Evolutionary conservation across 2,888 invertebrate genomes (phyloP).

Genomic region (Agrotis clavis): DNA sequence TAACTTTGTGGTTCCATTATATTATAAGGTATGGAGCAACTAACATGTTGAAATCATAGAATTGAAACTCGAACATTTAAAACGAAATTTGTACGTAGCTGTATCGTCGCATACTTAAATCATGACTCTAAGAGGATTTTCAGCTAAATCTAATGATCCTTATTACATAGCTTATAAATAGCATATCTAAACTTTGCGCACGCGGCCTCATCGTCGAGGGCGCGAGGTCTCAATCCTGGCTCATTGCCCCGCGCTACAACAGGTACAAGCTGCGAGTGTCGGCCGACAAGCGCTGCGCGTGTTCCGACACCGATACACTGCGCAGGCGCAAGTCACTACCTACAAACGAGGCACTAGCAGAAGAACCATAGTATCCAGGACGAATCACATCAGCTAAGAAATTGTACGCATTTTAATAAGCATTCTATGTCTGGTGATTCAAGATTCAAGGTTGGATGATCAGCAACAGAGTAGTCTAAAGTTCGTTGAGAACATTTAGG

Average conservation of each 20-base stretch:
- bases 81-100: too few species aligned
- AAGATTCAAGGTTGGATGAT: too few species aligned
- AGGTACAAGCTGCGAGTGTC: slow-evolving; percentile 37
- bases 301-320: slow-evolving; percentile 44
- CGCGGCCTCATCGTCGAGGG: not conserved
- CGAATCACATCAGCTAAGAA: not conserved
- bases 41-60: too few species aligned
- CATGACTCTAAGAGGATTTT: not conserved
- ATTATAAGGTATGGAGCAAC: not conserved
- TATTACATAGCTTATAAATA: not conserved
- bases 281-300: slow-evolving; percentile 40
- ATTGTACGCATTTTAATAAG: too few species aligned
- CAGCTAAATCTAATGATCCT: not conserved
- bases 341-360: not conserved
- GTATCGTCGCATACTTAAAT: not conserved
- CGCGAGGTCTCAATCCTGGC: slow-evolving; percentile 45
- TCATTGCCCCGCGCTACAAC: not conserved
- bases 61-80: too few species aligned
- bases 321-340: slow-evolving; percentile 12
- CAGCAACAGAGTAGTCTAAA: too few species aligned
- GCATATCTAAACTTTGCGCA: not conserved
- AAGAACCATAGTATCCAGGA: slow-evolving; percentile 3
- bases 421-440: too few species aligned
- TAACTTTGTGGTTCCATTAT: not conserved
- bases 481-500: too few species aligned